Percentiles rank a stretch among this genome's conserved stretches.
These are phyloP conservation scores for Idaea dimidiata DNA, from an alignment of 2,888 invertebrate species.

Conservation along the genomic window DNA sequence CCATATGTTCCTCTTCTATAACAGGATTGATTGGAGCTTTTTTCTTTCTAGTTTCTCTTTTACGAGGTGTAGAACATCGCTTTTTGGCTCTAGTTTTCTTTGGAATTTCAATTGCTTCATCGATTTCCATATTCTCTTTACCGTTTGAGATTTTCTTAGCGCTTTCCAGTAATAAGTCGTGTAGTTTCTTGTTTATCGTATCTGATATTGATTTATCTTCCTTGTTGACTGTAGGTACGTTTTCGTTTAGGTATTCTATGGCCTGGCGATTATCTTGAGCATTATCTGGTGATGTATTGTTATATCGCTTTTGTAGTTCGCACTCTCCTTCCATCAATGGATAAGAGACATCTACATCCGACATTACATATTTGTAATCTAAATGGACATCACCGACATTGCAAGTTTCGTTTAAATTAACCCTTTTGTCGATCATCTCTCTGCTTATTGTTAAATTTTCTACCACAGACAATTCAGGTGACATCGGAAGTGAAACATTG, in stretches of 20 bases:
- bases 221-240: conserved; percentile 45
- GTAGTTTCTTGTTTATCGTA: conserved; percentile 53
- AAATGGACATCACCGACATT: conserved; percentile 24
- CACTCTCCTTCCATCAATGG: conserved; percentile 62
- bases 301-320: conserved; percentile 33
- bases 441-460: conserved; percentile 62
- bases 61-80: conserved; percentile 57
- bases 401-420: conserved; percentile 45
- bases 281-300: conserved; percentile 17
- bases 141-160: conserved; percentile 48
- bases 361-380: conserved; percentile 46
- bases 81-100: conserved; percentile 39
- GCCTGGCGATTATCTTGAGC: conserved; percentile 15
- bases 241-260: conserved; percentile 49
- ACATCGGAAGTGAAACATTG: conserved; percentile 57
- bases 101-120: conserved; percentile 6
- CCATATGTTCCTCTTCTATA: conserved; percentile 57
- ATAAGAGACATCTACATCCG: conserved; percentile 50
- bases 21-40: conserved; percentile 41
- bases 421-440: conserved; percentile 38
- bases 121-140: conserved; percentile 31
- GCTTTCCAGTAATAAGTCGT: conserved; percentile 60
- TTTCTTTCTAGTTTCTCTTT: conserved; percentile 39
- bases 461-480: conserved; percentile 68
- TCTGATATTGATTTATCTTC: conserved; percentile 49